Conservation (phyloP, 2,113 vertebrate genomes). For the Trogon melanurus region DNA sequence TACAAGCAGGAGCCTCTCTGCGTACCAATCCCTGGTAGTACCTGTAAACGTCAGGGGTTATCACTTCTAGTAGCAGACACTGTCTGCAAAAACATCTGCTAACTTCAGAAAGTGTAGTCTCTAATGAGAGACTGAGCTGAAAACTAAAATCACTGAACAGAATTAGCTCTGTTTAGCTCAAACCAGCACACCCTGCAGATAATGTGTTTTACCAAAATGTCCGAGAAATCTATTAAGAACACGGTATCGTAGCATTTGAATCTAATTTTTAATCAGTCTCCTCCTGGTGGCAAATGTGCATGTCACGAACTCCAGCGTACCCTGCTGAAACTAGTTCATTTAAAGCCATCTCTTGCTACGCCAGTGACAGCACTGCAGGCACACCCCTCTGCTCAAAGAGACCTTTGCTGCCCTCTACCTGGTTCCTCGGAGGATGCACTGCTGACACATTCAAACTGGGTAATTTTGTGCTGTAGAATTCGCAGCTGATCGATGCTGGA, state of each 20-base stretch:
- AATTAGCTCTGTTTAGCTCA: too few species aligned
- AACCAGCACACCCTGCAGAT: accelerated
- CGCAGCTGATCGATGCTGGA: neutral
- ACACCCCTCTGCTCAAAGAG: neutral
- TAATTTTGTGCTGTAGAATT: accelerated
- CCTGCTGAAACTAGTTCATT: accelerated
- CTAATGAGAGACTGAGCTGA: too few species aligned
- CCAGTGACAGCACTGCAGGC: neutral
- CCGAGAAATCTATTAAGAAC: neutral
- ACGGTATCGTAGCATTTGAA: neutral
- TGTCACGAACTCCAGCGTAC: accelerated
- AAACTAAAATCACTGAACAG: too few species aligned
- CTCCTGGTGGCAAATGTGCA: neutral
- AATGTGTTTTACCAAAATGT: neutral
- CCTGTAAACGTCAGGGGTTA: too few species aligned
- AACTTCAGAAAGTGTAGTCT: too few species aligned
- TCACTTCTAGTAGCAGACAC: too few species aligned
- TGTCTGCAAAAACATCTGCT: too few species aligned
- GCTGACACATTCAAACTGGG: accelerated
- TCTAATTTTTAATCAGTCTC: neutral
- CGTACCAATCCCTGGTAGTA: too few species aligned
- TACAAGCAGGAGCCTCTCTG: too few species aligned
- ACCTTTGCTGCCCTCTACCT: slow-evolving; percentile 47
- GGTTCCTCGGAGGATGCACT: neutral
- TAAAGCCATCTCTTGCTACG: neutral